Conservation (phyloP, 2,797 vertebrate species). For the Apogon hyalosoma region DNA sequence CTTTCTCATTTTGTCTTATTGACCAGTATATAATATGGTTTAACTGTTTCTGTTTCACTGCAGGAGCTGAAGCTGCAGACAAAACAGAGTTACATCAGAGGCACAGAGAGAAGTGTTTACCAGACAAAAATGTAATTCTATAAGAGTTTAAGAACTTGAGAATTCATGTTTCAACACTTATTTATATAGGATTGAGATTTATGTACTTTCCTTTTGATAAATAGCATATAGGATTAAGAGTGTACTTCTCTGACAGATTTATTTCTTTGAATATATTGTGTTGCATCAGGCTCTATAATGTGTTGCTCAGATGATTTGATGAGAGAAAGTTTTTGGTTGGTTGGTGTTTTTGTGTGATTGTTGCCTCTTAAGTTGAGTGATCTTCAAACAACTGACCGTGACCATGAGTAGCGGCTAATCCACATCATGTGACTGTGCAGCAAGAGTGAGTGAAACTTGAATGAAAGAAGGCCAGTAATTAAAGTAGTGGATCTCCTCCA, state of each 20-base stretch:
- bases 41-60: constrained; percentile 45
- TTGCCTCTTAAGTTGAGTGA: constrained; percentile 57
- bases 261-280: constrained; percentile 10
- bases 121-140: too few relatives aligned
- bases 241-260: constrained; percentile 2
- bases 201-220: constrained; percentile 40
- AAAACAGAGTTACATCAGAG: constrained; percentile 11
- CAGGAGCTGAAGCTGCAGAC: constrained; percentile 22
- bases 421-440: constrained; percentile 71
- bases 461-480: constrained; percentile 70
- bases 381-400: constrained; percentile 68
- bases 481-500: constrained; percentile 63
- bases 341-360: constrained; percentile 58
- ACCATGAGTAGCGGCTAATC: constrained; percentile 68
- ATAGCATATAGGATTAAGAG: background rate
- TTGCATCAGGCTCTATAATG: constrained; percentile 44
- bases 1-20: constrained; percentile 35
- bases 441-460: constrained; percentile 64
- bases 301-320: constrained; percentile 23
- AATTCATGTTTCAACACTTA: background rate
- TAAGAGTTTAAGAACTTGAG: too few relatives aligned
- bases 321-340: constrained; percentile 47
- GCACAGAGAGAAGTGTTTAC: background rate
- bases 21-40: constrained; percentile 40
- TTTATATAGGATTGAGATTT: constrained; percentile 8